Evolutionary conservation across 2,797 vertebrate genomes (phyloP), one percentile per base, ranked within the genome.

Genomic region (Novumbra hubbsi): DNA sequence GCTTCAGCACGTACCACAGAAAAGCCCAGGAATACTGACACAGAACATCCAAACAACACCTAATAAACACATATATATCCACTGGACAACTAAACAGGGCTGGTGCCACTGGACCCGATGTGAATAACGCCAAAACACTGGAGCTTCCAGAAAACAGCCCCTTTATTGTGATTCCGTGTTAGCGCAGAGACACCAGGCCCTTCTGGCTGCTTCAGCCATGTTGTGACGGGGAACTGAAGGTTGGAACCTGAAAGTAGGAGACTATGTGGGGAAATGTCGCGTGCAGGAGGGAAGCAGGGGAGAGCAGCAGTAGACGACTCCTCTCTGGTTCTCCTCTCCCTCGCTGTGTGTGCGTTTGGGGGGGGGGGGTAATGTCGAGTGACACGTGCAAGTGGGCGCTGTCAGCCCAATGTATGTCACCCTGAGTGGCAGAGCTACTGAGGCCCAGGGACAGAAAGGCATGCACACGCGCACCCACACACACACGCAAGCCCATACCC

Each of bases 371-470:
- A 92, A 93, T 92, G 87, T 90, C 84, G 65, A 92, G 90, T 91
- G 92, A 92, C 91, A 90, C 83, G 77, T 90, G 90, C 91, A 92
- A 92, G 91, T 84, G 72, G 72, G 88, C 77, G 87, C 89, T 92
- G 92, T 93, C 91, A 91, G 78, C 88, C 52, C 78, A 73, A 75
- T 74, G 87, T 76, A 88, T 87, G 87, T 87, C 85, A 82, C 62
- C 62, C 72, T 91, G 92, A 91, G 76, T 90, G 91, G 84, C 90
- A 88, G 83, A 78, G 72, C 21, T 70, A 75, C 78, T 79, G 67
- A 79, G 73, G 77, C 50, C 70, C 73, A 50, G 68, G 68, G 80
- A 82, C 80, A 79, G 78, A 66, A 70, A 49, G 62, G 68, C 69
- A 71, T 27, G 80, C 83, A 75, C 79, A 88, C 83, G 88, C 30